These are phyloP conservation scores for Piprites chloris DNA, from an alignment of 2,113 vertebrate genomes.

Conservation along the genomic window DNA sequence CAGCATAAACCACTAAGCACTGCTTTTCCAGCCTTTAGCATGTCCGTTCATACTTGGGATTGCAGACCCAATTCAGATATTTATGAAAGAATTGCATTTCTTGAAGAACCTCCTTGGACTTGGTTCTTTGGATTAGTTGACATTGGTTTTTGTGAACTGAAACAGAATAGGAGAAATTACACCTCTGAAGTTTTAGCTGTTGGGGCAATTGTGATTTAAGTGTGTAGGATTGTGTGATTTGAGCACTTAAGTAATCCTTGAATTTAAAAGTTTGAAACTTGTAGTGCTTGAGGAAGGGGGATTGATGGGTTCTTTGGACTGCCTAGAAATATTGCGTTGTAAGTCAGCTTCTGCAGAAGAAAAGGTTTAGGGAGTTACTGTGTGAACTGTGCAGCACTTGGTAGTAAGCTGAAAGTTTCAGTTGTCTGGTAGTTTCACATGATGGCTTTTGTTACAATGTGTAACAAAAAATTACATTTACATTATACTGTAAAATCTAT, in stretches of 20 bases:
- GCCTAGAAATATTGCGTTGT: background rate
- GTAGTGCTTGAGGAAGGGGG: background rate
- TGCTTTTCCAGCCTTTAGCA: background rate
- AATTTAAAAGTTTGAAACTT: background rate
- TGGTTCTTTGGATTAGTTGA: background rate
- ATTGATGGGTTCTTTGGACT: background rate
- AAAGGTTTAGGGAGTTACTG: background rate
- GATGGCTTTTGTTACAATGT: background rate
- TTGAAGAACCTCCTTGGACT: background rate
- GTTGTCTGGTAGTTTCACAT: background rate
- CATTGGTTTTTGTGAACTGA: background rate
- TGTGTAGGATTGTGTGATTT: background rate
- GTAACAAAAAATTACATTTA: background rate
- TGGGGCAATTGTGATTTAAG: background rate
- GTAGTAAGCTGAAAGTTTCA: background rate
- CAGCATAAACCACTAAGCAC: background rate
- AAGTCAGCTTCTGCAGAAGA: background rate
- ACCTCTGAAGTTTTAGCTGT: background rate
- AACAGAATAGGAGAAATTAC: background rate
- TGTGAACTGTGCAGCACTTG: background rate
- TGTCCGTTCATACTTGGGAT: background rate
- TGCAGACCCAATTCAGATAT: background rate
- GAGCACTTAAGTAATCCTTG: background rate
- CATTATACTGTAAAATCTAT: background rate
- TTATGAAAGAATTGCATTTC: background rate